Evolutionary conservation across 2,888 invertebrate genomes (phyloP), one percentile per base, ranked within the genome.

Genomic region (Mesopsocus fuscifrons): DNA sequence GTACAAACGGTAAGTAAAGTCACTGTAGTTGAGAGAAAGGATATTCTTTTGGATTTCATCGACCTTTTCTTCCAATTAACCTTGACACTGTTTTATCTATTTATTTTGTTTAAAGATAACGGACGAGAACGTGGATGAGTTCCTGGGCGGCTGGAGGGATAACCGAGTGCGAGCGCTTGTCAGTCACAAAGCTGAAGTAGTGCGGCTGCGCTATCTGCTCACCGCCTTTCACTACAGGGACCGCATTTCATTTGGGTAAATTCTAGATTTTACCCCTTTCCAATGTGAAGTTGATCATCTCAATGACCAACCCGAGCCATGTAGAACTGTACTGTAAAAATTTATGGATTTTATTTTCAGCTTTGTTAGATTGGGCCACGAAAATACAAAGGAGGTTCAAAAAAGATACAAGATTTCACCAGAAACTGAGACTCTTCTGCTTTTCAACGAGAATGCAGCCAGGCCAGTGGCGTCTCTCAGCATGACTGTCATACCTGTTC

Each of bases 101-200:
- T n/a, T n/a, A n/a, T n/a, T n/a, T n/a, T n/a, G n/a, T n/a, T n/a
- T n/a, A n/a, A 65, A 61, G 33, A 63, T 92, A n/a, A 72, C 70
- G 44, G 79, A 82, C 53, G 64, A 69, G 22, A 82, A 78, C 54
- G 66, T 82, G 30, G 76, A 83, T 41, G 65, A 66, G 5, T 94
- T 92, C 59, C 68, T 94, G 22, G 72, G 72, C 35, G 88, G 89
- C 43, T 94, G 92, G 80, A 72, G 73, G 47, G 94, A 95, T 63
- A 95, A 95, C 61, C 72, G 78, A 59, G 87, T 94, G 33, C 72
- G 92, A 49, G 89, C 84, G 22, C 64, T 95, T 44, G 78, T 94
- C 53, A 84, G 92, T 61, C 82, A 87, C 55, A 80, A 80, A 47
- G 67, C 75, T 46, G 71, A 69, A 48, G 72, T 73, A 9, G 74